Evolutionary conservation across 2,888 invertebrate species (phyloP), one percentile per base, ranked within the genome.

Genomic region (Anaspis maculata): DNA sequence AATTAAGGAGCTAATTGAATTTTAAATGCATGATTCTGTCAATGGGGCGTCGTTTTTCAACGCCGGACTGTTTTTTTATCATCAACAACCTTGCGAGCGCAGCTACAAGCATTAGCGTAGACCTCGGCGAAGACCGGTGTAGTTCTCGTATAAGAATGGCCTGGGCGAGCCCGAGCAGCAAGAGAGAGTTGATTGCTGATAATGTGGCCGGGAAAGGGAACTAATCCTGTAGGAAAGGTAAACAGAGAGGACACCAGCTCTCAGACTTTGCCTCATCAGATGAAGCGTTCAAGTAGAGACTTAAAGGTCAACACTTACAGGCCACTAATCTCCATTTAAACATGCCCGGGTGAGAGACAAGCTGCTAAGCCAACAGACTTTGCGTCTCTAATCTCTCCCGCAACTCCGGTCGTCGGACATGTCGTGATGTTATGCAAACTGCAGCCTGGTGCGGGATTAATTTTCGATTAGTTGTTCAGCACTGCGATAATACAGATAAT

Each of bases 361-460:
- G 52, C 54, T 52, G 52, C 48, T 52, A 54, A 54, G 51, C 54
- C 43, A 54, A 53, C 52, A 53, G 45, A 53, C 49, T 52, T 49
- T 48, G 44, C 41, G 51, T 48, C n/a, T n/a, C 46, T 52, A 54
- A 54, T 52, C 54, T 52, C 42, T 45, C 46, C 50, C 45, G 32
- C 39, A 50, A 48, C 44, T 51, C 42, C 33, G 42, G 43, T 44
- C n/a, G n/a, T n/a, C 40, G 42, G 47, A 44, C 47, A 41, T 42
- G 43, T 46, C 40, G 45, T 47, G 40, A 45, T 48, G 47, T 46
- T 49, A 45, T 45, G 46, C 49, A 49, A 49, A 47, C 47, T 49
- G 47, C 40, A 43, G n/a, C 37, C 32, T 39, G 39, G 39, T 42
- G 37, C 32, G 27, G 42, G 50, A 50, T 52, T 52, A 49, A 52